These are phyloP conservation scores for Exephanes ischioxanthus DNA, from an alignment of 2,888 invertebrate genomes.

Conservation along the genomic window DNA sequence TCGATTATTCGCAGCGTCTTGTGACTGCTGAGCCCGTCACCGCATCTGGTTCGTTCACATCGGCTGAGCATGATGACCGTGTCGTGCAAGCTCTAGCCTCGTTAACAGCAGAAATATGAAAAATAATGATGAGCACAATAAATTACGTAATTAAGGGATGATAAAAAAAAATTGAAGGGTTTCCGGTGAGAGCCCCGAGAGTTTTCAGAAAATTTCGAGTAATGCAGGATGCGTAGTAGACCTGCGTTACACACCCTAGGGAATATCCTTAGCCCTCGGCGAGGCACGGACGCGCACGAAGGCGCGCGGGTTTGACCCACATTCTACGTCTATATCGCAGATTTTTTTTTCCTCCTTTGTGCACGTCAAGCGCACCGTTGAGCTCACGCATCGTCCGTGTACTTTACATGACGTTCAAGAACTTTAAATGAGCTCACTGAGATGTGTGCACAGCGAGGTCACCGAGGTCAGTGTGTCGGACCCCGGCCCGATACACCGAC, in stretches of 20 bases:
- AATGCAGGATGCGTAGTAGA: constrained; percentile 16
- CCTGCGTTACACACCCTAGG: constrained; percentile 47
- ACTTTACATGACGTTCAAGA: background rate
- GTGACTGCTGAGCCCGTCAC: background rate
- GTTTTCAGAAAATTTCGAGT: background rate
- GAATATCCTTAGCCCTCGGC: constrained; percentile 36
- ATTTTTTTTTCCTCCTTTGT: constrained; percentile 36
- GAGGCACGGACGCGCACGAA: constrained; percentile 45
- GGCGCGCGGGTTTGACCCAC: constrained; percentile 63
- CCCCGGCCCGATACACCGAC: too few species aligned
- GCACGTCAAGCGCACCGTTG: constrained; percentile 40
- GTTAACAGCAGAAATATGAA: background rate
- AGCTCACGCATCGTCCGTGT: constrained; percentile 7
- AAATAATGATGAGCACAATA: background rate
- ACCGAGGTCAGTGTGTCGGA: too few species aligned
- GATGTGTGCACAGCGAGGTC: background rate
- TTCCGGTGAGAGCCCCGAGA: background rate
- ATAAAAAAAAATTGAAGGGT: background rate
- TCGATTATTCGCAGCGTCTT: background rate
- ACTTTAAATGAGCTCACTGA: constrained; percentile 4
- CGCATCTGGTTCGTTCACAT: background rate
- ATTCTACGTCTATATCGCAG: constrained; percentile 30
- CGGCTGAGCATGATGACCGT: background rate
- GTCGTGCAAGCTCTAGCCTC: background rate
- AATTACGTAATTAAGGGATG: background rate